A percentile compares a stretch with the other conserved stretches of the same genome.
Conservation (phyloP, 2,797 vertebrate genomes). For the Melopsittacus undulatus region DNA sequence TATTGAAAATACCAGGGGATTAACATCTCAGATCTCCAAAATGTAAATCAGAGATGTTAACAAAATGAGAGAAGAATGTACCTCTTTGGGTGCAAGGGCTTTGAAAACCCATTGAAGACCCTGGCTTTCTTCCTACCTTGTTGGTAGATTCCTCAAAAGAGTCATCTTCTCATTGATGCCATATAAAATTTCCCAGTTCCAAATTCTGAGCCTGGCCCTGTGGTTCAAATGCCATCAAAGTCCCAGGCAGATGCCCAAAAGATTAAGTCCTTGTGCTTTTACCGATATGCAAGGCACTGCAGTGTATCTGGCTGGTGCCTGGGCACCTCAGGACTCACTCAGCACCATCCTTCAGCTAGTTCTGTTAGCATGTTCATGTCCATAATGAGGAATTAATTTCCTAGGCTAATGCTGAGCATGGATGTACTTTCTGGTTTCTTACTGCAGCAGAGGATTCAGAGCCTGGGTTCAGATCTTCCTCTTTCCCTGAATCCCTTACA, state of each 20-base stretch:
- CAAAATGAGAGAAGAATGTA: neutral
- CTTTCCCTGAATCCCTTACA: neutral
- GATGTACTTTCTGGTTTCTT: neutral
- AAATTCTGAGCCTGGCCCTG: neutral
- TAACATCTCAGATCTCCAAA: neutral
- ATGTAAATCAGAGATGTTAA: neutral
- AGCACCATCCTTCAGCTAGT: neutral
- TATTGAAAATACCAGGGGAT: neutral
- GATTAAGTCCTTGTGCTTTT: neutral
- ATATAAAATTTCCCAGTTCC: neutral
- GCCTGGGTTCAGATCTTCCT: neutral
- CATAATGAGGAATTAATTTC: neutral
- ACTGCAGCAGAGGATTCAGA: neutral
- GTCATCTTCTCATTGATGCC: neutral
- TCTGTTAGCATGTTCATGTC: neutral
- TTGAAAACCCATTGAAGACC: neutral
- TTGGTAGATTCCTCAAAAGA: neutral
- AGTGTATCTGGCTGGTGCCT: rapidly evolving
- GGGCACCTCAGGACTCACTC: rapidly evolving
- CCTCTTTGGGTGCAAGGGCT: neutral
- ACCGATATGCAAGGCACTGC: rapidly evolving
- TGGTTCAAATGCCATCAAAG: neutral
- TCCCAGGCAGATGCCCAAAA: neutral
- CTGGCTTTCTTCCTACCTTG: neutral
- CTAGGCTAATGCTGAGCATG: neutral